A percentile compares a stretch with the other conserved stretches of the same genome.
Conservation (phyloP, 2,797 vertebrate genomes). For the Enteromius mattozi region DNA sequence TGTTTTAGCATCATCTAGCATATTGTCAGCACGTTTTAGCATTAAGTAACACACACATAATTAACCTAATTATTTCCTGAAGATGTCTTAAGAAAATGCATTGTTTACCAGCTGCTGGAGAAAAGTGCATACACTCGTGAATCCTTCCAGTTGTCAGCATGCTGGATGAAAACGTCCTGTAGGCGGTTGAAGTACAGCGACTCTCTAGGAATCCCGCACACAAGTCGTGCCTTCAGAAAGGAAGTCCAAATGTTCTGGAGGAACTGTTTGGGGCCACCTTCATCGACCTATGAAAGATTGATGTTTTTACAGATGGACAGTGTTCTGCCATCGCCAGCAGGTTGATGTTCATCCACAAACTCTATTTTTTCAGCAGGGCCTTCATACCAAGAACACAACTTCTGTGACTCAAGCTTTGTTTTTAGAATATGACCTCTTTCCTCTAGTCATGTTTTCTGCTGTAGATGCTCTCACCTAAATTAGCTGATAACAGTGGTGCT, state of each 20-base stretch:
- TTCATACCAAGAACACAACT: neutral
- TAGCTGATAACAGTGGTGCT: neutral
- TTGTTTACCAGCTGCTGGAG: constrained; percentile 80
- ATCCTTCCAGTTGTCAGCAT: constrained; percentile 70
- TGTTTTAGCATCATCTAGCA: too few relatives aligned
- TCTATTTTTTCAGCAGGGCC: neutral
- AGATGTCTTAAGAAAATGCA: neutral
- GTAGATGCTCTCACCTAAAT: neutral
- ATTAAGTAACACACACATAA: too few relatives aligned
- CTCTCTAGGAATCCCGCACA: constrained; percentile 78
- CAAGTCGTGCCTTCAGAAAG: constrained; percentile 81
- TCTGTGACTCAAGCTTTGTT: neutral
- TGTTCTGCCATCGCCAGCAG: neutral
- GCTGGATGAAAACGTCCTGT: constrained; percentile 74
- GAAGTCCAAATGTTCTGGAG: constrained; percentile 82
- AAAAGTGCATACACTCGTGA: constrained; percentile 79
- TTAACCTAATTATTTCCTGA: neutral
- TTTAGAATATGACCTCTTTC: neutral
- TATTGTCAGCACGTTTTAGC: too few relatives aligned
- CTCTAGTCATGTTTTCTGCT: neutral
- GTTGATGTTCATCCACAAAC: neutral
- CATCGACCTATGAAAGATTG: constrained; percentile 71
- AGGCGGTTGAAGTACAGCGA: constrained; percentile 80
- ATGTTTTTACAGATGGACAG: neutral
- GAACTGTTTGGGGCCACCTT: constrained; percentile 77